Evolutionary conservation across 2,797 vertebrate genomes (phyloP), one percentile per base, ranked within the genome.

Genomic region (Perodicticus potto): DNA sequence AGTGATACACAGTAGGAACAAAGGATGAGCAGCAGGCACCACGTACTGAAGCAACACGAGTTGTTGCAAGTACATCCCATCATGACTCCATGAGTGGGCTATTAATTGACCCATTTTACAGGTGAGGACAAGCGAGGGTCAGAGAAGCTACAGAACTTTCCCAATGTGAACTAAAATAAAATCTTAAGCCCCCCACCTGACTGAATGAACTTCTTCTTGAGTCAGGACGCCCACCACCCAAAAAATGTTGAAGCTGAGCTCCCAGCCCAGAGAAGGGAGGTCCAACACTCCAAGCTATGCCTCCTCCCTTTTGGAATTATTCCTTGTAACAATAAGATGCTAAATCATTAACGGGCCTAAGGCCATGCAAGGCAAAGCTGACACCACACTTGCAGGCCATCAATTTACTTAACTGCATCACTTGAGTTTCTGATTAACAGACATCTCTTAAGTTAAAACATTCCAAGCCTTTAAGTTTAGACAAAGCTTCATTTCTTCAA

Each of bases 1-100:
- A 17, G 1, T 11, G n/a, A 72, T 27, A 19, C 0, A 0, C 4
- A 20, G 25, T 16, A n/a, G 29, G 12, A 34, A 19, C 17, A 0
- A 29, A 3, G 2, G 1, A 10, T 45, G 25, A 29, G 27, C 13
- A 17, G 16, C 4, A 19, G 25, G 65, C 10, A 8, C 63, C 40
- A 0, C 5, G 10, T 6, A 5, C 40, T 5, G 27, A 67, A 61
- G 14, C 43, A 14, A 32, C 9, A 4, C 0, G 2, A 3, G 22
- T 29, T 12, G 23, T 10, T 53, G 27, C 72, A 74, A 34, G 72
- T 43, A 12, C 6, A 32, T 40, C 69, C 74, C 23, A 3, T 34
- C 12, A 0, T 8, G 25, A 12, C 7, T 40, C 40, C 13, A 0
- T 53, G 40, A 29, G 74, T 29, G 32, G 63, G 61, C 53, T 45